Percentiles rank a stretch among this genome's conserved stretches.
phyloP scores from a whole-genome alignment of 2,888 invertebrate genomes.

The Acronicta leporina region DNA sequence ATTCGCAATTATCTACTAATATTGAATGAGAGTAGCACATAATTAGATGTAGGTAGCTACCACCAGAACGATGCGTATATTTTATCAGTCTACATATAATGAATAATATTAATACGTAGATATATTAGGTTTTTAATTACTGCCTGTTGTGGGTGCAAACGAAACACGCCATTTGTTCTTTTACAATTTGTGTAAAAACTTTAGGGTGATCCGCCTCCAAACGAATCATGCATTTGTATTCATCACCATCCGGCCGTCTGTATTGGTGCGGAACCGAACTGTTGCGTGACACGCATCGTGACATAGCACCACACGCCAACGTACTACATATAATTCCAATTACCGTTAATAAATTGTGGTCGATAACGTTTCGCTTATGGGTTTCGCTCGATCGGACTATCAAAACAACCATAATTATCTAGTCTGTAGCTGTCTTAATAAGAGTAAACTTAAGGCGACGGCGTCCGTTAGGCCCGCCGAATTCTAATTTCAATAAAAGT shows the following conservation, averaged over 20 bases:
- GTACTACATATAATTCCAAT: constrained; percentile 32
- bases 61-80: constrained; percentile 22
- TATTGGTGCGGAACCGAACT: constrained; percentile 69
- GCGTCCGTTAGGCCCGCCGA: too few relatives aligned
- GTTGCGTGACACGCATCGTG: constrained; percentile 68
- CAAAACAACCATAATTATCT: not conserved
- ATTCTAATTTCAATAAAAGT: too few relatives aligned
- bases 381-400: constrained; percentile 16
- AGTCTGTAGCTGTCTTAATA: not conserved
- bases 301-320: constrained; percentile 36
- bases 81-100: constrained; percentile 57
- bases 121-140: constrained; percentile 65
- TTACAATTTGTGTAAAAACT: constrained; percentile 72
- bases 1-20: too few relatives aligned
- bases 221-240: constrained; percentile 68
- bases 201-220: constrained; percentile 65
- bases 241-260: constrained; percentile 58
- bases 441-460: too few relatives aligned
- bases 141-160: constrained; percentile 68
- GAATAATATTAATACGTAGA: constrained; percentile 57
- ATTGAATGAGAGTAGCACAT: too few relatives aligned
- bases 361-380: constrained; percentile 26
- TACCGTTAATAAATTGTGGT: constrained; percentile 42
- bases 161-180: constrained; percentile 71
- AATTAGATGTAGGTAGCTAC: too few relatives aligned